A percentile compares a stretch with the other conserved stretches of the same genome.
phyloP scores from a whole-genome alignment of 2,888 invertebrate species.

The Apomyelois bistriatella region DNA sequence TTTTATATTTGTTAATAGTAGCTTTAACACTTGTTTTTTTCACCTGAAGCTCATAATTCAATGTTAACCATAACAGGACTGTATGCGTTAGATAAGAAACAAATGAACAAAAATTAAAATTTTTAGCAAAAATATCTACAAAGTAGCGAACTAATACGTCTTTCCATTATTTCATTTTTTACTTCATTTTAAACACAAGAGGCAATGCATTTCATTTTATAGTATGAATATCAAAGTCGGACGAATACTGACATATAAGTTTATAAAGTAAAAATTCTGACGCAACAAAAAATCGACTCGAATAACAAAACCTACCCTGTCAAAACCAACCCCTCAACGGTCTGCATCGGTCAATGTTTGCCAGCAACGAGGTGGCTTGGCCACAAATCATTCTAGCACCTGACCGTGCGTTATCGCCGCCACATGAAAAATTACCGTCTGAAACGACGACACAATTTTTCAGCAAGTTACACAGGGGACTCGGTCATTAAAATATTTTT shows the following conservation, averaged over 20 bases:
- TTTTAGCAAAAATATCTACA: too few species aligned
- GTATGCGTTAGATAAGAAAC: too few species aligned
- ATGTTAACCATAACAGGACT: neutral
- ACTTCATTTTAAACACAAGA: too few species aligned
- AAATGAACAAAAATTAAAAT: too few species aligned
- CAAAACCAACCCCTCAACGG: slow-evolving; percentile 13
- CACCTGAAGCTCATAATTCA: too few species aligned
- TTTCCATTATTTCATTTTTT: too few species aligned
- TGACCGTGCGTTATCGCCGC: slow-evolving; percentile 69
- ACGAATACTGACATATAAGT: too few species aligned
- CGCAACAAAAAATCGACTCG: neutral
- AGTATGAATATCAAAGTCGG: too few species aligned
- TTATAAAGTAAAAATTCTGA: too few species aligned
- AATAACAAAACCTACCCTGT: neutral
- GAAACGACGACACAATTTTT: slow-evolving; percentile 60
- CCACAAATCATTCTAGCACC: slow-evolving; percentile 77
- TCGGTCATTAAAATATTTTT: slow-evolving; percentile 66
- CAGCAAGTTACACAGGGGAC: slow-evolving; percentile 48
- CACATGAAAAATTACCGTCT: slow-evolving; percentile 72
- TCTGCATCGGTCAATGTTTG: slow-evolving; percentile 37
- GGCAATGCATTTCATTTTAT: too few species aligned
- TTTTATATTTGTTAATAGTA: slow-evolving; percentile 32
- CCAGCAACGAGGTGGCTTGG: slow-evolving; percentile 36
- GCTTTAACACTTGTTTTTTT: neutral
- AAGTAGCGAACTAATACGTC: too few species aligned